Evolutionary conservation across 2,888 invertebrate genomes (phyloP).

Genomic region (Autographa pulchrina): DNA sequence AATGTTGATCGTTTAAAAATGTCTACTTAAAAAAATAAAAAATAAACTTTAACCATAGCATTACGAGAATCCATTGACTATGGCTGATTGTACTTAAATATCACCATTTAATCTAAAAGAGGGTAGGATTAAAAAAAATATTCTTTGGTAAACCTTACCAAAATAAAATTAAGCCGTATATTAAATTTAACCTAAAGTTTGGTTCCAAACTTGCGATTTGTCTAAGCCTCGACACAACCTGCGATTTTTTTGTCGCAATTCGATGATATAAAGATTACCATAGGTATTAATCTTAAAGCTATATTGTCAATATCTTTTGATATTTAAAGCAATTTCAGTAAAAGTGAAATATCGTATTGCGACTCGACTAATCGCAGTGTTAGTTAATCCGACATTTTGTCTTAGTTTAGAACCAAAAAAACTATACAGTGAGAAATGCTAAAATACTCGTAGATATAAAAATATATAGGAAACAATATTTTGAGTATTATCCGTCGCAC

Average conservation of each 20-base stretch:
- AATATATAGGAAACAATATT: conserved; percentile 75
- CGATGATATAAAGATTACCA: conserved; percentile 13
- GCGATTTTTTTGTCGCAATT: conserved; percentile 41
- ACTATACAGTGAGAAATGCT: conserved; percentile 59
- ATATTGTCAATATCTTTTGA: neutral
- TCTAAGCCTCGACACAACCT: conserved; percentile 44
- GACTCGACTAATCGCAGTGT: conserved; percentile 35
- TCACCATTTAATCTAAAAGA: conserved; percentile 68
- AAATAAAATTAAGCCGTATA: conserved; percentile 62
- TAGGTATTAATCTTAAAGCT: conserved; percentile 16
- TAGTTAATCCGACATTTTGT: conserved; percentile 14
- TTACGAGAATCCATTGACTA: conserved; percentile 68
- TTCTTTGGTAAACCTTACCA: conserved; percentile 74
- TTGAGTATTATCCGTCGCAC: conserved; percentile 71
- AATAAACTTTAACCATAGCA: conserved; percentile 60
- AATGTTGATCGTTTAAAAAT: conserved; percentile 60
- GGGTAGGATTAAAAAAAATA: conserved; percentile 59
- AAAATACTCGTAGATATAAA: conserved; percentile 63
- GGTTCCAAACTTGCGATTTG: conserved; percentile 45
- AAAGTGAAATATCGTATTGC: conserved; percentile 8
- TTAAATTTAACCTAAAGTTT: conserved; percentile 53
- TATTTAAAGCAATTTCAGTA: neutral
- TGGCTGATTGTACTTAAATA: conserved; percentile 80
- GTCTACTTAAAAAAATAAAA: conserved; percentile 70
- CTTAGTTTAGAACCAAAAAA: conserved; percentile 52